Evolutionary conservation across 1,140 invertebrate genomes (phyloP).

Genomic region (Gryllus bimaculatus): DNA sequence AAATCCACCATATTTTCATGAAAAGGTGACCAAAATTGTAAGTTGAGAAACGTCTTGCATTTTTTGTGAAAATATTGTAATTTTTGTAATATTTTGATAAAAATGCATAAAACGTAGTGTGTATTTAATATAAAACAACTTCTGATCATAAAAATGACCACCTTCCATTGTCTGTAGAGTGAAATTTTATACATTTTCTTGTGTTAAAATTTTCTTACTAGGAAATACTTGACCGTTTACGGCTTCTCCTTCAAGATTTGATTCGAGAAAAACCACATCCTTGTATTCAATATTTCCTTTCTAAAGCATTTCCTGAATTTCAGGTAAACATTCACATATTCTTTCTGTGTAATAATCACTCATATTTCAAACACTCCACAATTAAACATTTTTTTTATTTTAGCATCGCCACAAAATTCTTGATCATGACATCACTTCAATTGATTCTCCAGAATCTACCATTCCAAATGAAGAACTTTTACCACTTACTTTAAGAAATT

Average conservation of each 20-base stretch:
- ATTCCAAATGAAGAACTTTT: constrained; percentile 43
- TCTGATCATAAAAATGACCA: too few species aligned
- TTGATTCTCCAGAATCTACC: constrained; percentile 39
- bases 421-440: constrained; percentile 46
- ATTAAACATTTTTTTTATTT: not conserved
- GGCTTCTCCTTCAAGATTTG: constrained; percentile 43
- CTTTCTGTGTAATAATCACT: not conserved
- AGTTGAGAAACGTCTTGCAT: not conserved
- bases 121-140: not conserved
- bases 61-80: not conserved
- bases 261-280: constrained; percentile 44
- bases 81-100: not conserved
- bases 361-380: not conserved
- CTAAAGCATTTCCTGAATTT: constrained; percentile 47
- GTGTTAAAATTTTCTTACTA: constrained; percentile 25
- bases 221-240: constrained; percentile 41
- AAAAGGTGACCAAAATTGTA: constrained; percentile 28
- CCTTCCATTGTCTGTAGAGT: too few species aligned
- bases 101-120: not conserved
- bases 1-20: constrained; percentile 39
- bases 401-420: constrained; percentile 33
- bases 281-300: constrained; percentile 54
- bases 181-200: not conserved
- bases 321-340: constrained; percentile 10
- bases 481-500: constrained; percentile 43